Base-by-base conservation (phyloP, 1,140 invertebrate genomes). In the Drosophila neocordata region DNA sequence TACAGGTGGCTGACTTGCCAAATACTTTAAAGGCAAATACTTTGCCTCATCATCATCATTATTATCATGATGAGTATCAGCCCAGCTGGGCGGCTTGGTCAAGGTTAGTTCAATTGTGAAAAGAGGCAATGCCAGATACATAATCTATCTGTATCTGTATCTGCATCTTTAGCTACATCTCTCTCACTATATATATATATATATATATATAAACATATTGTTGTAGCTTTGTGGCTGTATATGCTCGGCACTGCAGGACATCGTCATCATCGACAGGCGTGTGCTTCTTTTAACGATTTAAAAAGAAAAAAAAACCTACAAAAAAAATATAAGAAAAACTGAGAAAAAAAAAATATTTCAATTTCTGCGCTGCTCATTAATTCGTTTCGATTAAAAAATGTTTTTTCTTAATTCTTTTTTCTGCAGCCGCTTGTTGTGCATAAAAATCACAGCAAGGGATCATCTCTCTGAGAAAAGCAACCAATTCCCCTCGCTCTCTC, bases 371-470 rank as follows among this genome's bases (percentile, higher is more conserved):
- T 68, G 75, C 83, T 83, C 83, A 88, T 87, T 87, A 88, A 88
- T 87, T 87, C 79, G 75, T 79, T 87, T 87, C 82, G 82, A 85
- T 85, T 85, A 85, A 85, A 85, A 85, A 87, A 75, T 85, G 74
- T 68, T 76, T 83, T 73, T 72, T 60, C 44, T 48, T 44, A 53
- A 11, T 69, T 81, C 69, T 67, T 75, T 77, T 80, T 77, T 73
- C 66, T 83, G 79, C 83, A 89, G 77, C 69, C 60, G 73, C 83
- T 79, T 88, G 83, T 88, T 88, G 73, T 88, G 83, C 83, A 88
- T 88, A 88, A 88, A 88, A 88, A 89, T 88, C 83, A 83, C 83
- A 88, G 83, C 83, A 77, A 84, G 83, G 67, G 61, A 65, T 72
- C 61, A 48, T 48, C 69, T 31, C 71, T 37, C 18, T 58, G 18